Evolutionary conservation across 30 jellyfish, hydroid and myxozoan species (phyloP), one percentile per base, ranked within the genome.

Genomic region (Chrysaora quinquecirrha): DNA sequence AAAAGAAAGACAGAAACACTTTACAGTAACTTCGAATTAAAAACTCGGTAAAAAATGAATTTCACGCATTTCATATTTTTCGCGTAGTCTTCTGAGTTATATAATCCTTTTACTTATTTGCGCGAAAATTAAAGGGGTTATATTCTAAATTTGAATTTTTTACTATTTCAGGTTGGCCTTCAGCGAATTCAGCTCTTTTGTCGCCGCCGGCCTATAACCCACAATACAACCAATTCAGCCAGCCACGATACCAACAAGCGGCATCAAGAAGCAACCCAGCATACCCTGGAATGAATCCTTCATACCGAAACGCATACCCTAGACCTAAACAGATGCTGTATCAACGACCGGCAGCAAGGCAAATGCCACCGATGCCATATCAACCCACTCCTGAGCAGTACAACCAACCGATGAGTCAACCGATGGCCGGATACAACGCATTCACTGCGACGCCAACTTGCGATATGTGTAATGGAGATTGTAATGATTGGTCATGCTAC

Each of bases 401-500:
- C 63, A 69, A 82, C 47, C 92, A 85, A 0, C 77, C 71, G 35
- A 70, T 70, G 92, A 82, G 69, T 47, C 92, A 68, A 64, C 92
- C 68, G 73, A 48, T 48, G 62, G 69, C 68, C 64, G 19, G 76
- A 32, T 82, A 66, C 84, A 82, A 70, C 24, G 85, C 92, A 11
- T 82, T 82, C 48, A 69, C 92, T 23, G 34, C 77, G 24, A 38
- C 95, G 20, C 88, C 87, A 3, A 38, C 96, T 66, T 94, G 99
- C 63, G 90, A 83, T 52, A 81, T 76, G 71, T 94, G 99, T 87
- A 87, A 94, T 46, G 99, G 99, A 0, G 97, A 94, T 76, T 94
- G 99, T 62, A 82, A 73, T 49, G 89, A 87, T 64, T 94, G 89
- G 90, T 70, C 94, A 0, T 94, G 99, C 70, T 87, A 73, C 66